phyloP scores from a whole-genome alignment of 2,888 invertebrate species.

The Meganola albula region DNA sequence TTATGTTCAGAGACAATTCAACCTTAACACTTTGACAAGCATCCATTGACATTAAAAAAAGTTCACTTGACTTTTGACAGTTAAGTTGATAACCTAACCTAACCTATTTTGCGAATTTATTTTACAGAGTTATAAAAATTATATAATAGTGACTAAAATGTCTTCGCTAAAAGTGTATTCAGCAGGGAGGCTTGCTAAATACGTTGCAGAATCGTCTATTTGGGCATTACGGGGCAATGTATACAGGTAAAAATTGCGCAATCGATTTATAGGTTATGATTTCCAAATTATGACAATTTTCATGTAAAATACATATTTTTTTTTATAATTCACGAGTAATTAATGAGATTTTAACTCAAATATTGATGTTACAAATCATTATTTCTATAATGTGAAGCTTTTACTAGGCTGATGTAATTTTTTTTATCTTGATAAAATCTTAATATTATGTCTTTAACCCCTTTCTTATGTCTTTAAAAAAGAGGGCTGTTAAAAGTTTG shows the following conservation, averaged over 20 bases:
- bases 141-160: slow-evolving; percentile 45
- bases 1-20: no score
- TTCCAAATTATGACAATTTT: no score
- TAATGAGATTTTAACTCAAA: no score
- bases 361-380: not conserved
- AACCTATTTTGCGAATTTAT: slow-evolving; percentile 41
- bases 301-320: no score
- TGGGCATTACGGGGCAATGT: slow-evolving; percentile 56
- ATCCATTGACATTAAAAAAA: no score
- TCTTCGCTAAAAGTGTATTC: slow-evolving; percentile 71
- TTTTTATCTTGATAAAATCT: no score
- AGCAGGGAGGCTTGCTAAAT: slow-evolving; percentile 65
- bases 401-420: slow-evolving; percentile 22
- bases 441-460: no score
- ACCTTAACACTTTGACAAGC: no score
- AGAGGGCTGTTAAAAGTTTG: no score
- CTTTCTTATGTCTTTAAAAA: no score
- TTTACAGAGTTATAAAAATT: slow-evolving; percentile 24
- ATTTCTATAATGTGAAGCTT: no score
- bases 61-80: slow-evolving; percentile 24
- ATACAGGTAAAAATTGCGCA: slow-evolving; percentile 75
- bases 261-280: slow-evolving; percentile 40
- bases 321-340: no score
- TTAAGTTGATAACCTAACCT: slow-evolving; percentile 28
- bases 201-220: slow-evolving; percentile 65